Conservation (phyloP, 2,888 invertebrate species). For the Agrochola circellaris region DNA sequence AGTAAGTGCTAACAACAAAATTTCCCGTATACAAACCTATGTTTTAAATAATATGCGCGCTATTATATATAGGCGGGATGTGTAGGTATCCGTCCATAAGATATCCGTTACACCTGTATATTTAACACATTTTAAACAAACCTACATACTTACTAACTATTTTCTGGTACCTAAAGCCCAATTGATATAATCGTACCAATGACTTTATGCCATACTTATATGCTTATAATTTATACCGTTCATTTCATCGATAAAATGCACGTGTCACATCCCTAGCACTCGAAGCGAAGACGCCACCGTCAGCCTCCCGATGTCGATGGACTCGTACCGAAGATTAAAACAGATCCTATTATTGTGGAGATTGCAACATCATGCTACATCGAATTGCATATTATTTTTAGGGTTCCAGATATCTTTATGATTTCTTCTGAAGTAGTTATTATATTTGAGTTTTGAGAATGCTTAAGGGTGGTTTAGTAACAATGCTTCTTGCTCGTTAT, state of each 20-base stretch:
- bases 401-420: slow-evolving; percentile 68
- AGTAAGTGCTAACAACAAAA: no score
- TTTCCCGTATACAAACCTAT: no score
- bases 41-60: no score
- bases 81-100: no score
- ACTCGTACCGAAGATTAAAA: slow-evolving; percentile 85
- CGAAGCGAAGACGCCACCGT: slow-evolving; percentile 76
- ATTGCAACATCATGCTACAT: slow-evolving; percentile 86
- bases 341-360: slow-evolving; percentile 87
- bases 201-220: no score
- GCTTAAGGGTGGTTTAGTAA: neutral
- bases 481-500: neutral
- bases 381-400: slow-evolving; percentile 75
- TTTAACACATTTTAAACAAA: no score
- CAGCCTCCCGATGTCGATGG: slow-evolving; percentile 74
- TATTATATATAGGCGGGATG: no score
- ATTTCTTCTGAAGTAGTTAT: neutral
- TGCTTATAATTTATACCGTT: no score
- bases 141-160: no score
- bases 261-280: slow-evolving; percentile 70
- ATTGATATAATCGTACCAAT: no score
- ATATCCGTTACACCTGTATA: no score
- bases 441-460: neutral
- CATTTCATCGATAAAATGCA: slow-evolving; percentile 37
- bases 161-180: no score